Base-by-base conservation (phyloP, 2,888 invertebrate species). In the Julus scandinavius region DNA sequence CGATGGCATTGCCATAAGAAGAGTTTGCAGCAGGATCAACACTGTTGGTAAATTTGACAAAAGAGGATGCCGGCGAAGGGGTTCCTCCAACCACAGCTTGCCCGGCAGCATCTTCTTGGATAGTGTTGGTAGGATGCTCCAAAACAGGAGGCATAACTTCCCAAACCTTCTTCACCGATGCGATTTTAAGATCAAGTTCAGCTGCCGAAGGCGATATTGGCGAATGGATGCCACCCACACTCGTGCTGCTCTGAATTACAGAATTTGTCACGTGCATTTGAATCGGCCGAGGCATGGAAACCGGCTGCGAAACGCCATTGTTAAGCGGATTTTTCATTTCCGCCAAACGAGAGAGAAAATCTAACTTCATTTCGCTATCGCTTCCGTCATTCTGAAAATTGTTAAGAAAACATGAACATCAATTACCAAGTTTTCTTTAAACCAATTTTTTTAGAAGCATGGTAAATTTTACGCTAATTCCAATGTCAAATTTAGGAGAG, bases 141-240 rank as follows among this genome's bases (percentile, higher is more conserved):
- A 91, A 87, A 9, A 91, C 91, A 5, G 91, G 90, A 5, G 92
- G 91, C 90, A 91, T 90, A 5, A 94, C 93, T 91, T 97, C 96
- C 96, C 96, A 97, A 80, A 94, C 94, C 91, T 96, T 97, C 93
- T 98, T 98, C 85, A 98, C 98, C 90, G 97, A 97, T 63, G 97
- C 97, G 91, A 98, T 98, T 93, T 98, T 98, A 93, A 97, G 95
- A 93, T 97, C 97, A 90, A 98, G 94, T 92, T 98, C 98, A 72
- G 97, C 97, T 72, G 97, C 96, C 90, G 96, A 95, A 29, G 95
- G 95, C 15, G 96, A 96, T 90, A 96, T 96, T 13, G 95, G 95
- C 91, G 94, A 96, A 88, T 95, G 95, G 41, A 94, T 94, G 86
- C 95, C 94, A 91, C 87, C 86, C 88, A 87, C 89, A 89, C 85